These are phyloP conservation scores for Dendrocincla fuliginosa DNA, from an alignment of 2,797 vertebrate genomes.

Conservation along the genomic window DNA sequence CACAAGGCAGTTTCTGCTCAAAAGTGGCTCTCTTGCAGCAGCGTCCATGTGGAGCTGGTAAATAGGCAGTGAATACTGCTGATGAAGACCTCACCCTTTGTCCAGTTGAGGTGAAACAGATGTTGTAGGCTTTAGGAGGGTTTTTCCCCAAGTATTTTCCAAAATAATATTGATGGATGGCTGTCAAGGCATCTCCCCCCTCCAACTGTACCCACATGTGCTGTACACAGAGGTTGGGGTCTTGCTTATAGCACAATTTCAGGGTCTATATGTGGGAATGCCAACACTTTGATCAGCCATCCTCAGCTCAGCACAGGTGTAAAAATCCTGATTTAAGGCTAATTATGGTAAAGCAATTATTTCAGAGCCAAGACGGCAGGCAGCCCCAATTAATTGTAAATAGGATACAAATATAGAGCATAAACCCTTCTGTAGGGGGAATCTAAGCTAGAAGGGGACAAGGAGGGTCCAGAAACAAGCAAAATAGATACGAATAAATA, in stretches of 20 bases:
- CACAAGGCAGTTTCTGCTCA: not conserved
- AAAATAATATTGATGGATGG: not conserved
- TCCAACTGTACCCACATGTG: not conserved
- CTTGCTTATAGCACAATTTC: not conserved
- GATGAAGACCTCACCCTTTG: not conserved
- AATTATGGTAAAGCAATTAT: conserved; percentile 42
- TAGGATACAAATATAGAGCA: not conserved
- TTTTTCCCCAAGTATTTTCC: not conserved
- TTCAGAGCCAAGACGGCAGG: conserved; percentile 5
- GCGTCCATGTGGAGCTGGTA: not conserved
- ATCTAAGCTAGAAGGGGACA: not conserved
- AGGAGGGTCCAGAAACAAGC: not conserved
- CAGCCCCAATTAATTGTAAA: conserved; percentile 23
- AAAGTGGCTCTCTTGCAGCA: not conserved
- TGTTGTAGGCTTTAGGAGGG: not conserved
- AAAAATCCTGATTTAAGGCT: conserved; percentile 22
- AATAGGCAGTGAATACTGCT: not conserved
- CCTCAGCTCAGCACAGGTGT: not conserved
- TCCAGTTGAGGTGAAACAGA: not conserved
- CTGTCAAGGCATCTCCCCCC: not conserved
- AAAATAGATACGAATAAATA: not conserved
- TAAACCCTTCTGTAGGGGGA: not conserved
- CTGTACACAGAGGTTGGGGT: not conserved
- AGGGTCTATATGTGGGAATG: not conserved
- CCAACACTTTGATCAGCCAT: not conserved